A percentile compares a stretch with the other conserved stretches of the same genome.
Conservation (phyloP, 2,888 invertebrate genomes). For the Folsomia manolachei region DNA sequence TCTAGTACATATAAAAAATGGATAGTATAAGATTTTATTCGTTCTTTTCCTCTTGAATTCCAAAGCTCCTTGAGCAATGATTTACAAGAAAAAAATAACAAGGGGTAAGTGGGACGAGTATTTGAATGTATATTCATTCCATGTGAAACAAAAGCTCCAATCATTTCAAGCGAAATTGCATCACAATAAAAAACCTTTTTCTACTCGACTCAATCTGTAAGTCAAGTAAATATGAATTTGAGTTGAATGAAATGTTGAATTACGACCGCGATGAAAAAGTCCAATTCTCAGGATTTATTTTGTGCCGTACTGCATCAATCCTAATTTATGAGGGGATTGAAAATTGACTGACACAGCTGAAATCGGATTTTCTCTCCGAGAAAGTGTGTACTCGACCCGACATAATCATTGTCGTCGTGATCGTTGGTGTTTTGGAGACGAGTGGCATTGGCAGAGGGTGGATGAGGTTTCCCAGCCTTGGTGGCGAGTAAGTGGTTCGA, state of each 20-base stretch:
- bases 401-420: not conserved
- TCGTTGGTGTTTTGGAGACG: not conserved
- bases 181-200: constrained; percentile 4
- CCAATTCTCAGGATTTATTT: constrained; percentile 3
- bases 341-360: constrained; percentile 21
- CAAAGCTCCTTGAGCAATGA: too few relatives aligned
- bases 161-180: not conserved
- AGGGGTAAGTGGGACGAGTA: too few relatives aligned
- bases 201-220: not conserved
- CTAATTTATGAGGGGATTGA: constrained; percentile 22
- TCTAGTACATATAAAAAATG: too few relatives aligned
- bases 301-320: constrained; percentile 20
- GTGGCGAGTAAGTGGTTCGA: constrained; percentile 6
- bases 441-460: not conserved
- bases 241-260: too few relatives aligned
- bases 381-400: not conserved
- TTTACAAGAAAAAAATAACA: too few relatives aligned
- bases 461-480: not conserved
- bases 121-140: too few relatives aligned
- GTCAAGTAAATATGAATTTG: constrained; percentile 3
- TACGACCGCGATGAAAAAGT: not conserved
- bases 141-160: not conserved
- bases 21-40: too few relatives aligned
- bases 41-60: too few relatives aligned
- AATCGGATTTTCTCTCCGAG: constrained; percentile 11